Evolutionary conservation across 2,797 vertebrate species (phyloP).

Genomic region (Rhabdophis nuchalis): DNA sequence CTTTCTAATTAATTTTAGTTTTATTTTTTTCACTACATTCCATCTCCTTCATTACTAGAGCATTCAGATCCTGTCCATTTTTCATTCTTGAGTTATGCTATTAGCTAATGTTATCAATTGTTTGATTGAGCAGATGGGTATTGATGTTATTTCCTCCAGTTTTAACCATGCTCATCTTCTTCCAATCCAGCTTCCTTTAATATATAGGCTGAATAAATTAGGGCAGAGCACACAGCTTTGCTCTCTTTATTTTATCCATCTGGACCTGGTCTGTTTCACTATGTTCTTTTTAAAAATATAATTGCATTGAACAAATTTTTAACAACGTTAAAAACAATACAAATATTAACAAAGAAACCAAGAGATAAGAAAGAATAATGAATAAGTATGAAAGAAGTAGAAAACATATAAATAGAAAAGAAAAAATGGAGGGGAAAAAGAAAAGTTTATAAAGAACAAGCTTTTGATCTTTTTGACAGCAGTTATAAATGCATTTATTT

Average conservation of each 20-base stretch:
- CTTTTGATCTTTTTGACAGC: neutral
- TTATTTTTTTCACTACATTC: neutral
- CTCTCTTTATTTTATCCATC: neutral
- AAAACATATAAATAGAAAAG: neutral
- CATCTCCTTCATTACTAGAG: neutral
- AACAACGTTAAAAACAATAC: neutral
- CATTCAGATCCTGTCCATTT: neutral
- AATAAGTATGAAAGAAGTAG: neutral
- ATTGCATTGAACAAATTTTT: neutral
- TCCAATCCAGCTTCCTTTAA: neutral
- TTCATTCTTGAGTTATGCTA: neutral
- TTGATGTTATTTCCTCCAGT: neutral
- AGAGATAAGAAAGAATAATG: neutral
- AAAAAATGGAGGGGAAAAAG: neutral
- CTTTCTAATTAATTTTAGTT: neutral
- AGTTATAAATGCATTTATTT: neutral
- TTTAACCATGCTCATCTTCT: neutral
- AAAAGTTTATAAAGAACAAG: neutral
- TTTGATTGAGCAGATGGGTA: neutral
- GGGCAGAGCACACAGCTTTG: neutral
- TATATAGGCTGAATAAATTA: neutral
- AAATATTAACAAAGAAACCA: neutral
- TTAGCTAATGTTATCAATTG: neutral
- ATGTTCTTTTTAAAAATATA: neutral
- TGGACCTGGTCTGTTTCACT: neutral